Conservation (phyloP, 2,888 invertebrate species). For the Acanthosepion esculentum region DNA sequence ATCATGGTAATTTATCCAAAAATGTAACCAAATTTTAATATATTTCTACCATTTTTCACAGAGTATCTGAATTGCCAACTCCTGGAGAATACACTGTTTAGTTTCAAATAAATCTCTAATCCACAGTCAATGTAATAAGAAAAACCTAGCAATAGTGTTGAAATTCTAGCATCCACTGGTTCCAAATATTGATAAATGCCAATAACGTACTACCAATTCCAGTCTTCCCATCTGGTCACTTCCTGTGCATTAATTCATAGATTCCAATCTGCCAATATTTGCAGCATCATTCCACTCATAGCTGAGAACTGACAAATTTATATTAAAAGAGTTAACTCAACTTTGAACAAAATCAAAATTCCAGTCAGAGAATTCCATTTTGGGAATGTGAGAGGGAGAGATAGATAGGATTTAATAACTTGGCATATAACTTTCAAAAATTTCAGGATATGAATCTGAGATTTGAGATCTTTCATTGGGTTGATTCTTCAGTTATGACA, state of each 20-base stretch:
- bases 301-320: not conserved
- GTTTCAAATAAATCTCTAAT: not conserved
- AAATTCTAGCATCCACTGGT: not conserved
- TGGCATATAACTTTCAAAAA: not conserved
- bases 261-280: not conserved
- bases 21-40: no score
- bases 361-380: not conserved
- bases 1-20: no score
- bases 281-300: no score
- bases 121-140: not conserved
- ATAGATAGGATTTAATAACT: not conserved
- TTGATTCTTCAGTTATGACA: no score
- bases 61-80: no score
- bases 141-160: not conserved
- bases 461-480: not conserved
- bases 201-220: not conserved
- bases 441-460: not conserved
- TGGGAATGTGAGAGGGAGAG: not conserved
- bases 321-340: not conserved
- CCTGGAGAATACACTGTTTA: not conserved
- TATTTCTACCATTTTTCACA: no score
- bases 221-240: not conserved
- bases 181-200: not conserved
- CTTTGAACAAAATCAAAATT: not conserved
- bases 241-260: not conserved